Evolutionary conservation across 2,113 vertebrate species (phyloP).

Genomic region (Oryzias javanicus): DNA sequence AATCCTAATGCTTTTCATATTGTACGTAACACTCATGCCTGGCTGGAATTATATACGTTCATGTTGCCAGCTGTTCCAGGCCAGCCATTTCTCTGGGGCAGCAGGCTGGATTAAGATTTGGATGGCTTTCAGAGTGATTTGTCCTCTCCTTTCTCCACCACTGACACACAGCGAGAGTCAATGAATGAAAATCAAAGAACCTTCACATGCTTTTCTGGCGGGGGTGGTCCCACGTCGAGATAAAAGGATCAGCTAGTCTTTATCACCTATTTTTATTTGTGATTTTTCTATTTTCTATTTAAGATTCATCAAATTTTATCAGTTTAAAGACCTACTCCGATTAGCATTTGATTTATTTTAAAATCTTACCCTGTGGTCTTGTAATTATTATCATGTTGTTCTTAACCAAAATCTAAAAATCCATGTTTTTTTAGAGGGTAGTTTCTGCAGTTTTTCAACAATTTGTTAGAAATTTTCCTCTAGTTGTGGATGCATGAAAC

Average conservation of each 20-base stretch:
- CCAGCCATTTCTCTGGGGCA: constrained; percentile 41
- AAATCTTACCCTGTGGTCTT: too few relatives aligned
- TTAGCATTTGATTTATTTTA: too few relatives aligned
- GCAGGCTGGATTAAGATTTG: constrained; percentile 54
- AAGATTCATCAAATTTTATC: too few relatives aligned
- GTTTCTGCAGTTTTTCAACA: too few relatives aligned
- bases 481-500: too few relatives aligned
- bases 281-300: too few relatives aligned
- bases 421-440: too few relatives aligned
- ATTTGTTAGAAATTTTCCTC: too few relatives aligned
- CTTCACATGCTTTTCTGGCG: constrained; percentile 4
- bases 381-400: too few relatives aligned
- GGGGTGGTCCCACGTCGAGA: background rate
- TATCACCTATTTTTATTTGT: background rate
- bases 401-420: too few relatives aligned
- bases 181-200: constrained; percentile 10
- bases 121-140: constrained; percentile 48
- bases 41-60: constrained; percentile 17
- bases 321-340: too few relatives aligned
- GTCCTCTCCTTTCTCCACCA: constrained; percentile 3
- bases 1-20: constrained; percentile 39
- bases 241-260: background rate
- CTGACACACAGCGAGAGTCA: constrained; percentile 14
- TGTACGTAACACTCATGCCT: constrained; percentile 7
- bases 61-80: constrained; percentile 26